Evolutionary conservation across 2,113 vertebrate species (phyloP).

Genomic region (Thalassarche chlororhynchos): DNA sequence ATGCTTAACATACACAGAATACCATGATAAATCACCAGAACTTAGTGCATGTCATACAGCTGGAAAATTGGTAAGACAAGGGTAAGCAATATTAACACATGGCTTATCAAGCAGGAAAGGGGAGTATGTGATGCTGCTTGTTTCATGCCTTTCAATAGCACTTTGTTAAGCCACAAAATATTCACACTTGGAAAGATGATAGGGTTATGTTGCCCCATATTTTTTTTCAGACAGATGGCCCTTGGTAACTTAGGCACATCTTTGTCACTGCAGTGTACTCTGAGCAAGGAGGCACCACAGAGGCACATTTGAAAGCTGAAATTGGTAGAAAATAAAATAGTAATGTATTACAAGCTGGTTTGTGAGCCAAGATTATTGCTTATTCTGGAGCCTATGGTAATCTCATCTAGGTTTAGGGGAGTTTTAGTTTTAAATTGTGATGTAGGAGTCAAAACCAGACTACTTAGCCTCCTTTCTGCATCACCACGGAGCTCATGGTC

Average conservation of each 20-base stretch:
- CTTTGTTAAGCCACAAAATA: slow-evolving; percentile 37
- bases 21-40: slow-evolving; percentile 46
- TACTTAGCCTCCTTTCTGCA: not conserved
- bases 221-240: not conserved
- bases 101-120: slow-evolving; percentile 3
- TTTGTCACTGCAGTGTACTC: not conserved
- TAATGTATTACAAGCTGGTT: not conserved
- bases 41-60: not conserved
- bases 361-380: not conserved
- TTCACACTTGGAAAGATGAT: slow-evolving; percentile 20
- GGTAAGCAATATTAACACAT: slow-evolving; percentile 1
- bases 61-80: slow-evolving; percentile 24
- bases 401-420: not conserved
- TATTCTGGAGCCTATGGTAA: not conserved
- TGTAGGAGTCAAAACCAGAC: not conserved
- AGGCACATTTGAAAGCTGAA: not conserved
- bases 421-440: not conserved
- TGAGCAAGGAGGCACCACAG: not conserved
- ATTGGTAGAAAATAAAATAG: not conserved
- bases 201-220: not conserved
- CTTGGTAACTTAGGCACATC: not conserved
- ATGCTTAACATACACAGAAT: not conserved
- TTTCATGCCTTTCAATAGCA: slow-evolving; percentile 22
- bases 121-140: not conserved
- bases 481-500: not conserved